phyloP scores from a whole-genome alignment of 2,113 vertebrate species.

The Oriolus oriolus region DNA sequence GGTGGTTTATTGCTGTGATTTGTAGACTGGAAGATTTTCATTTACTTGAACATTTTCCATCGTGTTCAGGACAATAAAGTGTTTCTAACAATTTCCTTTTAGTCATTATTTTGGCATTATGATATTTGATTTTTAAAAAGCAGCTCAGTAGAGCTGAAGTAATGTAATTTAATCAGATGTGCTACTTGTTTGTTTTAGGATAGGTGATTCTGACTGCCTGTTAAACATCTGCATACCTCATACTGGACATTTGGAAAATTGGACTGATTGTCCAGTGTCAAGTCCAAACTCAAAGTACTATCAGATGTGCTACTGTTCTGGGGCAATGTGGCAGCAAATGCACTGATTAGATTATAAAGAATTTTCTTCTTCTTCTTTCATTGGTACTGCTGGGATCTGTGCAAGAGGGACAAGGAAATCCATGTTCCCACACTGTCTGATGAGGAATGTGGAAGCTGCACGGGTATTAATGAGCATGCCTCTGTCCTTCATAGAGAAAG shows the following conservation, averaged over 20 bases:
- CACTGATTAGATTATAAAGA: neutral
- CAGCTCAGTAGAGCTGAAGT: neutral
- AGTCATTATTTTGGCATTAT: neutral
- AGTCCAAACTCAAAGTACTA: neutral
- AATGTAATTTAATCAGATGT: neutral
- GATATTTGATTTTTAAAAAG: neutral
- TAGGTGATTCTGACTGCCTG: neutral
- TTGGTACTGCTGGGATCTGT: neutral
- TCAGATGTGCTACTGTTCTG: neutral
- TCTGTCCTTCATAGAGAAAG: neutral
- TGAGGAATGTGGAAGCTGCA: neutral
- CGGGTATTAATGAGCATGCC: neutral
- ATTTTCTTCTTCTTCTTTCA: neutral
- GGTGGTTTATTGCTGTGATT: neutral
- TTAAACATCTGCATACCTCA: neutral
- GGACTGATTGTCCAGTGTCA: neutral
- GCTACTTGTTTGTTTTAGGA: neutral
- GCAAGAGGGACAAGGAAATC: neutral
- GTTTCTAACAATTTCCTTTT: neutral
- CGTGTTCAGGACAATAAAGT: neutral
- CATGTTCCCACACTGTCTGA: accelerated
- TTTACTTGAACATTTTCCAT: neutral
- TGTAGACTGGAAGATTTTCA: neutral
- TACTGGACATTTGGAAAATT: neutral
- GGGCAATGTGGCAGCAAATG: neutral